Conservation (phyloP, 1,140 invertebrate species). For the Hypsibius dujardini region DNA sequence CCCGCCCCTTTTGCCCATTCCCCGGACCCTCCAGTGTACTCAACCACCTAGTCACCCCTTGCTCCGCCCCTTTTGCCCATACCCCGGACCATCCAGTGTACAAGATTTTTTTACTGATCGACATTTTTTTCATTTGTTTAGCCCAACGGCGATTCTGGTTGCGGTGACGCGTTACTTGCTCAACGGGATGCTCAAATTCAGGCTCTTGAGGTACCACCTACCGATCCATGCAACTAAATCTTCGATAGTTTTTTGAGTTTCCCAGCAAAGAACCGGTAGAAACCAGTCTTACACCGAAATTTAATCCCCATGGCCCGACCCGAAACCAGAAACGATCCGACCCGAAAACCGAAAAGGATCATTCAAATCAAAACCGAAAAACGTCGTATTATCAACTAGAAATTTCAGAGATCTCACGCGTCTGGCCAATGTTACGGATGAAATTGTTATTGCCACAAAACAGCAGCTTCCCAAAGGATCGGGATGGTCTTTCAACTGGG, state of each 20-base stretch:
- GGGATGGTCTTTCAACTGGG: too few relatives aligned
- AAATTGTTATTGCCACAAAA: too few relatives aligned
- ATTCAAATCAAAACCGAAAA: too few relatives aligned
- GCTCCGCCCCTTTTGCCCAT: background rate
- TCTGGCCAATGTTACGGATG: too few relatives aligned
- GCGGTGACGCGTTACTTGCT: background rate
- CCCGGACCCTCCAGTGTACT: background rate
- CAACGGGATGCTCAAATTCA: constrained; percentile 1
- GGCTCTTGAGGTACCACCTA: constrained; percentile 7
- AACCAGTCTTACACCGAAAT: too few relatives aligned
- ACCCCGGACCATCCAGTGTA: too few relatives aligned
- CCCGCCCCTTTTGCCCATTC: background rate
- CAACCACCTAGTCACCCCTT: background rate
- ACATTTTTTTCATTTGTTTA: background rate
- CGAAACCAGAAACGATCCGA: background rate
- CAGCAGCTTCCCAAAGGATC: too few relatives aligned
- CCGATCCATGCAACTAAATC: background rate
- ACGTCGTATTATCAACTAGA: too few relatives aligned
- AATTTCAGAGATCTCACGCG: too few relatives aligned
- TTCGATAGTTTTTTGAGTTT: background rate
- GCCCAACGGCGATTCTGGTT: background rate
- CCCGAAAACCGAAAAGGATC: too few relatives aligned
- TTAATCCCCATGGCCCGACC: background rate
- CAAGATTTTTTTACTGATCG: too few relatives aligned
- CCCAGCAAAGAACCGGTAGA: background rate